Percentiles rank a stretch among this genome's conserved stretches.
Evolutionary conservation across 2,888 invertebrate species (phyloP).

Genomic region (Drosophila prolongata): DNA sequence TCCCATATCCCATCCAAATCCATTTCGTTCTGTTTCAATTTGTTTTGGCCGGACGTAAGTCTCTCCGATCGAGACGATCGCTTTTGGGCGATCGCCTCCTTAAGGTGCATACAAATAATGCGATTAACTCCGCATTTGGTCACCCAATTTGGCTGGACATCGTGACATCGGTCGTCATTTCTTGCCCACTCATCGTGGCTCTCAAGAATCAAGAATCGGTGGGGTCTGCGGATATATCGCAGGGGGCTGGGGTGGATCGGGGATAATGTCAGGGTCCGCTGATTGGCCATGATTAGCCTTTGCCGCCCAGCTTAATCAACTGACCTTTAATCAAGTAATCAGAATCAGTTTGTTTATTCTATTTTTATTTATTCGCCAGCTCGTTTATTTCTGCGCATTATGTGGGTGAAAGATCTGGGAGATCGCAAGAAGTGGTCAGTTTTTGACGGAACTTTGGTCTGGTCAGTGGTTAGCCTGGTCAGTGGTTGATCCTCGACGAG

Average conservation of each 20-base stretch:
- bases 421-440: slow-evolving; percentile 7
- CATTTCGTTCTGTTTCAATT: slow-evolving; percentile 12
- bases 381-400: slow-evolving; percentile 30
- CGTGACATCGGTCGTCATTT: slow-evolving; percentile 22
- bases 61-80: slow-evolving; percentile 21
- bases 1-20: not conserved
- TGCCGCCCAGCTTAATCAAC: slow-evolving; percentile 28
- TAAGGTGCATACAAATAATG: slow-evolving; percentile 23
- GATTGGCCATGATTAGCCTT: slow-evolving; percentile 45
- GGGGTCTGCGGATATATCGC: slow-evolving; percentile 2
- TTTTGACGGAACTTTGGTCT: slow-evolving; percentile 2
- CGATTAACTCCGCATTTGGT: slow-evolving; percentile 25
- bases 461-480: not conserved
- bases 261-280: slow-evolving; percentile 22
- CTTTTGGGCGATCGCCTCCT: slow-evolving; percentile 11
- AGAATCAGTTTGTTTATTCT: slow-evolving; percentile 50
- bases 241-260: slow-evolving; percentile 3
- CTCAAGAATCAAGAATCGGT: slow-evolving; percentile 22
- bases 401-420: not conserved
- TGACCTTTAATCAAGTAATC: slow-evolving; percentile 62
- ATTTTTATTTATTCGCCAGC: slow-evolving; percentile 30
- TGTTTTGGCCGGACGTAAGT: slow-evolving; percentile 33
- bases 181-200: slow-evolving; percentile 30
- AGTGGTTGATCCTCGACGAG: not conserved
- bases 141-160: slow-evolving; percentile 17